phyloP scores from a whole-genome alignment of 1,140 invertebrate genomes.

The Manduca sexta region DNA sequence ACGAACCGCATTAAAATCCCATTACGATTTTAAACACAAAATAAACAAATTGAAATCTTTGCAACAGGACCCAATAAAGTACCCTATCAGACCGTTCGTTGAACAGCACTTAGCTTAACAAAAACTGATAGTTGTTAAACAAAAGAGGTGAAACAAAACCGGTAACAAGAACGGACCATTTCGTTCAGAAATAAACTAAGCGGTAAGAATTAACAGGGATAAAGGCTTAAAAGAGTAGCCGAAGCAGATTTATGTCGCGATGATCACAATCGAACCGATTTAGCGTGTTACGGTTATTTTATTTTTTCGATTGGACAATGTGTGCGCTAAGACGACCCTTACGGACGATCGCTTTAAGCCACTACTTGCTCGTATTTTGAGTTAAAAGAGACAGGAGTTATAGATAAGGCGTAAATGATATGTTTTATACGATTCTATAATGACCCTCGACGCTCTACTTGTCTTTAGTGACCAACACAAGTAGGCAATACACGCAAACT shows the following conservation, averaged over 20 bases:
- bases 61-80: constrained; percentile 53
- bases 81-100: constrained; percentile 58
- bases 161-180: constrained; percentile 62
- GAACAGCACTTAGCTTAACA: constrained; percentile 70
- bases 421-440: no score
- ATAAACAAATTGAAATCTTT: constrained; percentile 26
- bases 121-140: constrained; percentile 72
- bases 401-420: no score
- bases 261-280: constrained; percentile 66
- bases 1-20: no score
- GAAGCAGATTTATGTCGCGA: constrained; percentile 68
- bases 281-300: constrained; percentile 53
- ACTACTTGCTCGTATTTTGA: no score
- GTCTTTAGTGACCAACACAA: no score
- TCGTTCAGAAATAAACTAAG: constrained; percentile 68
- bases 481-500: no score
- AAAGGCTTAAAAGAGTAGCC: constrained; percentile 70
- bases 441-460: no score
- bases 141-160: constrained; percentile 63
- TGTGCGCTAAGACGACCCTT: constrained; percentile 9
- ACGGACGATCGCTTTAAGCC: no score
- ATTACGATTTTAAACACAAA: not conserved
- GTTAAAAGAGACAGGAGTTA: no score
- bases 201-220: constrained; percentile 71
- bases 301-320: constrained; percentile 36